Evolutionary conservation across 92 coral and sea anemone species (phyloP), one percentile per base, ranked within the genome.

Genomic region (Zoanthus sociatus): DNA sequence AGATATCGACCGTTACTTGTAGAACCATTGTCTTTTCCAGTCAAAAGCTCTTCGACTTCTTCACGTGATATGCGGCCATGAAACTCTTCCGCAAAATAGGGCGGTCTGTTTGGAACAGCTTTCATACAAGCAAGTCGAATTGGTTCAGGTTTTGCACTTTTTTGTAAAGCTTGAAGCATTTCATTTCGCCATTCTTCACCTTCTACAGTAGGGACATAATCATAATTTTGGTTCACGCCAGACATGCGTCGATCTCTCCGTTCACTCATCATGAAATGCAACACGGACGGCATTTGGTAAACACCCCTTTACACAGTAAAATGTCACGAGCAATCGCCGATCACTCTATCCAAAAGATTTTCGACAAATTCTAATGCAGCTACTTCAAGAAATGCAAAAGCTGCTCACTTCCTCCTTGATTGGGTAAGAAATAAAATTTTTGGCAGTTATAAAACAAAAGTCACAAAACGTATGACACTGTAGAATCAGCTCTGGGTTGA

Each of bases 121-220:
- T 90, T 95, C 99, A 97, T 97, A 78, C 99, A 97, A 20, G 99
- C 99, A 31, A 97, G 77, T 18, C 99, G 94, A 87, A 97, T 97
- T 15, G 99, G 99, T 75, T 97, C 99, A 15, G 99, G 99, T 68
- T 94, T 90, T 9, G 98, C 99, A 18, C 95, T 93, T 83, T 93
- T 92, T 74, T 95, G 94, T 50, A 97, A 89, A 31, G 98, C 99
- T 16, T 73, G 82, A 1, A 97, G 90, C 94, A 97, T 93, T 37
- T 97, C 92, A 63, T 81, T 88, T 48, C 95, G 94, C 99, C 99
- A 97, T 8, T 92, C 92, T 83, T 91, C 93, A 30, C 79, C 88
- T 21, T 82, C 73, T 18, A 78, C 51, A 17, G n/a, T 81, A 15
- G 85, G 85, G 31, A 81, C 26, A 66, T n/a, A 47, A 46, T 71